Evolutionary conservation across 1,140 invertebrate species (phyloP), one percentile per base, ranked within the genome.

Genomic region (Hormaphis cornu): DNA sequence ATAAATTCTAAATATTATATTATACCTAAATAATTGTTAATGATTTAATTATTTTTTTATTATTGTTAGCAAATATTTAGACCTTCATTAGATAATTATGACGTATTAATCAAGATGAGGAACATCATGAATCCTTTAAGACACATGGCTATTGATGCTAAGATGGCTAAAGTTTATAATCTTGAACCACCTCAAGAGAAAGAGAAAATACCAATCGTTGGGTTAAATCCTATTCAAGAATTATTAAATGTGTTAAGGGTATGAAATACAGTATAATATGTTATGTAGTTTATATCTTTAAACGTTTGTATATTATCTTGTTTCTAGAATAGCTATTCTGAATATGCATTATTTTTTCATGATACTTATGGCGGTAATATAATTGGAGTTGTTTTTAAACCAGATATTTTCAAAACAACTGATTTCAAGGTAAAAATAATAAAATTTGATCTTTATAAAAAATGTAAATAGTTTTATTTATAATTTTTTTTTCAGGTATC

Each of bases 281-380:
- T 58, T n/a, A 18, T 35, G 20, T 1, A 54, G 0, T 37, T 44
- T 14, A 10, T 5, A 10, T 56, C 16, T 44, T 58, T 52, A 3
- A n/a, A 18, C 18, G 26, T 12, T 5, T 14, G 46, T 71, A 12
- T 53, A 56, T 37, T 30, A 59, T 54, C 37, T 72, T 69, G 40
- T 61, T 22, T 63, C 42, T 73, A 92, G 89, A 80, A 81, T 59
- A 83, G 83, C 59, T 96, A 89, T 77, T 82, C 81, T 5, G 84
- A 93, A 33, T 86, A 86, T 74, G 91, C 90, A 1, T 76, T 93
- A 30, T 96, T 97, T 77, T 95, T 97, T 76, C 85, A 94, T 77
- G 89, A 97, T 78, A 79, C 81, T 0, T 92, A 88, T 80, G 93
- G 93, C 22, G 91, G 91, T 28, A 82, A 83, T 70, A 78, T 85